phyloP scores from a whole-genome alignment of 2,888 invertebrate genomes.

The Zootermopsis nevadensis region DNA sequence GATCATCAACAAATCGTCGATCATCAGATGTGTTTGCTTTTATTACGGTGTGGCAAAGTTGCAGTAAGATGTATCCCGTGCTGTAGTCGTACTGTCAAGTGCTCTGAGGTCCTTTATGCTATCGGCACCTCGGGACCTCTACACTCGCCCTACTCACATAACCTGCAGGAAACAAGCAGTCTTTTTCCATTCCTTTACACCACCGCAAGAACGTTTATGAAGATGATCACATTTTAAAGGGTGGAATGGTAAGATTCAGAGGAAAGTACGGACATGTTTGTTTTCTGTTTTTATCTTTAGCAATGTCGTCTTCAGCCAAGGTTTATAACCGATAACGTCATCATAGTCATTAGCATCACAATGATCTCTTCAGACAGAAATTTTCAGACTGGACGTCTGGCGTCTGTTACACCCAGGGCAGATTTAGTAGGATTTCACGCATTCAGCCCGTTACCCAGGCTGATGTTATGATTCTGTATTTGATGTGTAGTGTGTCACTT shows the following conservation, averaged over 20 bases:
- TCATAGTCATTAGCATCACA: too few species aligned
- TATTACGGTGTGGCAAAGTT: neutral
- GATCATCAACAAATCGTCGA: neutral
- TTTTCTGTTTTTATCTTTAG: neutral
- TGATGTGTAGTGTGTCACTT: too few species aligned
- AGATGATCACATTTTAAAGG: slow-evolving; percentile 36
- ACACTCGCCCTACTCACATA: slow-evolving; percentile 21
- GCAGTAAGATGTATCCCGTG: neutral
- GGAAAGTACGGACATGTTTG: neutral
- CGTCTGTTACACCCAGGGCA: neutral
- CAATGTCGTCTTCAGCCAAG: neutral
- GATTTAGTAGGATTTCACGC: too few species aligned
- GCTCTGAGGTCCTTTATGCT: neutral
- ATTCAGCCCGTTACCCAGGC: too few species aligned
- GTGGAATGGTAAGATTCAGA: neutral
- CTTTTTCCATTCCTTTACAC: slow-evolving; percentile 21
- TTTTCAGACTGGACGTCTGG: neutral
- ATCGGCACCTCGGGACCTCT: slow-evolving; percentile 39
- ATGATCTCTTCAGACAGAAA: neutral
- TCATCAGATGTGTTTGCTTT: neutral
- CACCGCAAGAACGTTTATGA: slow-evolving; percentile 33
- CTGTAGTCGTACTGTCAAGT: neutral
- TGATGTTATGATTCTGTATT: too few species aligned
- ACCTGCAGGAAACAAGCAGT: slow-evolving; percentile 39
- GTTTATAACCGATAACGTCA: slow-evolving; percentile 24